A percentile compares a stretch with the other conserved stretches of the same genome.
These are phyloP conservation scores for Saccostrea echinata DNA, from an alignment of 1,140 invertebrate species.

Conservation along the genomic window DNA sequence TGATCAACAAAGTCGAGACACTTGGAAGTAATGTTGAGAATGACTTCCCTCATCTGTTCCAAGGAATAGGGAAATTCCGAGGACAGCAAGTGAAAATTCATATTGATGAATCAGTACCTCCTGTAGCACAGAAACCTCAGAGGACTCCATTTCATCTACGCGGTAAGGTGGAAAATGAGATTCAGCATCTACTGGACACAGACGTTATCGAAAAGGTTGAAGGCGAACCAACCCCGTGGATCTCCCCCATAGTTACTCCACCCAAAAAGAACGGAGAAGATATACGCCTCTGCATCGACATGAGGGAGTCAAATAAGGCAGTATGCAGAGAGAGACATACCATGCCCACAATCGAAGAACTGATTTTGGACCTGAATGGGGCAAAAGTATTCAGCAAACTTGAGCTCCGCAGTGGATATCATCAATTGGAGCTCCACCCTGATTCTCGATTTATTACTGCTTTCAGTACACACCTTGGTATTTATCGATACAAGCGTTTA, in stretches of 20 bases:
- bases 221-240: conserved; percentile 49
- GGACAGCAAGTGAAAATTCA: too few species aligned
- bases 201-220: conserved; percentile 35
- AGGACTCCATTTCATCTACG: not conserved
- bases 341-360: conserved; percentile 70
- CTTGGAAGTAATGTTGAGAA: too few species aligned
- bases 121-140: too few species aligned
- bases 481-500: conserved; percentile 59
- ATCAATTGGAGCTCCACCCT: conserved; percentile 53
- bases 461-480: conserved; percentile 50
- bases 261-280: conserved; percentile 50
- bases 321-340: conserved; percentile 61
- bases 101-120: too few species aligned
- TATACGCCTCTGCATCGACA: conserved; percentile 70
- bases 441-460: conserved; percentile 53
- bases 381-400: conserved; percentile 55
- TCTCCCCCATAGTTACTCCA: conserved; percentile 38
- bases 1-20: too few species aligned
- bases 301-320: conserved; percentile 64
- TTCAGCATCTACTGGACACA: conserved; percentile 7
- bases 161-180: conserved; percentile 25
- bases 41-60: too few species aligned
- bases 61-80: too few species aligned
- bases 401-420: conserved; percentile 58
- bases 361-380: conserved; percentile 63